Conservation (phyloP, 2,888 invertebrate genomes). For the Drosophila eohydei region DNA sequence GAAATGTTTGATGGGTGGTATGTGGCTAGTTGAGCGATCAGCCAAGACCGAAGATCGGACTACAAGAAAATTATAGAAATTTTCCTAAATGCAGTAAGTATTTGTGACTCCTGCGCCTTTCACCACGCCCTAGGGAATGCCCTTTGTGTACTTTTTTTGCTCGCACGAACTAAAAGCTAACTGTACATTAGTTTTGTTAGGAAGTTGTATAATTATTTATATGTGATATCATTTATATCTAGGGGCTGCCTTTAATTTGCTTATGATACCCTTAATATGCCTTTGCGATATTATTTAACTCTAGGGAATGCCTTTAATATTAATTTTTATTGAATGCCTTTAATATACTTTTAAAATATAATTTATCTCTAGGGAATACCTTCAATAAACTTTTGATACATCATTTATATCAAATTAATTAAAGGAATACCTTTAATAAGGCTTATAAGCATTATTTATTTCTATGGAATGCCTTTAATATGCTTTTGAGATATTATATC, state of each 20-base stretch:
- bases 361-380: too few species aligned
- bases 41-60: background rate
- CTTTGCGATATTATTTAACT: too few species aligned
- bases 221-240: background rate
- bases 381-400: background rate
- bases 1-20: slow-evolving; percentile 75
- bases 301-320: background rate
- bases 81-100: slow-evolving; percentile 15
- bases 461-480: background rate
- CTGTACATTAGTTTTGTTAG: background rate
- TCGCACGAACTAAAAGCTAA: background rate
- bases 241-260: background rate
- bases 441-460: background rate
- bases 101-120: background rate
- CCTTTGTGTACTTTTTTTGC: background rate
- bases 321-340: background rate
- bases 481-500: too few species aligned
- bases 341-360: too few species aligned
- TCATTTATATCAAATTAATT: background rate
- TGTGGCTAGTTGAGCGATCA: slow-evolving; percentile 31
- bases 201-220: background rate
- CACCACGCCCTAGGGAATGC: background rate
- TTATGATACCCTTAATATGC: too few species aligned
- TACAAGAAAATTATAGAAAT: slow-evolving; percentile 36
- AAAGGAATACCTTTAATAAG: background rate